These are phyloP conservation scores for Propsilocerus akamusi DNA, from an alignment of 1,140 invertebrate genomes.

Conservation along the genomic window DNA sequence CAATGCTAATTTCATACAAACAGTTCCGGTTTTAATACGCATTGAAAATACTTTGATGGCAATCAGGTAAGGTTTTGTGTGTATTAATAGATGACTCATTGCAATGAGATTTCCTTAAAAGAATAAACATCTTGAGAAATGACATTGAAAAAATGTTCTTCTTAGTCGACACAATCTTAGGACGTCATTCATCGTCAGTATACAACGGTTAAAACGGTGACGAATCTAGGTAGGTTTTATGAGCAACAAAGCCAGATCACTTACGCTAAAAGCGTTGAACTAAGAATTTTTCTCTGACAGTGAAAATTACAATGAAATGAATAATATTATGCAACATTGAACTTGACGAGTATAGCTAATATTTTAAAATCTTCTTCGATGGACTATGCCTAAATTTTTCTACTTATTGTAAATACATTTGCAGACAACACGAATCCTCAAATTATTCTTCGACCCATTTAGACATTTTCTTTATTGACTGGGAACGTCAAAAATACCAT, in stretches of 20 bases:
- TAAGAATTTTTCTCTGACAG: conserved; percentile 14
- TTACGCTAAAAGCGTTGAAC: conserved; percentile 15
- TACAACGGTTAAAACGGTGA: conserved; percentile 16
- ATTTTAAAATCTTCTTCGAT: background rate
- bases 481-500: conserved; percentile 49
- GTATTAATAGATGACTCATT: conserved; percentile 11
- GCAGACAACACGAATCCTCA: conserved; percentile 37
- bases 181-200: conserved; percentile 15
- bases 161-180: conserved; percentile 35
- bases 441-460: conserved; percentile 41
- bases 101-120: conserved; percentile 6
- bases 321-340: conserved; percentile 15
- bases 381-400: conserved; percentile 2
- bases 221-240: conserved; percentile 16
- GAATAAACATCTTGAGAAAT: conserved; percentile 28
- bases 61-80: conserved; percentile 16
- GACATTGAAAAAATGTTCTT: conserved; percentile 47
- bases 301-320: conserved; percentile 2
- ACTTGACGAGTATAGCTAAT: background rate
- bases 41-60: conserved; percentile 18
- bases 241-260: conserved; percentile 10
- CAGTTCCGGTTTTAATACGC: conserved; percentile 34
- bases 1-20: conserved; percentile 27
- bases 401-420: conserved; percentile 12
- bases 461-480: conserved; percentile 75